Base-by-base conservation (phyloP, 1,140 invertebrate genomes). In the Procambarus clarkii region DNA sequence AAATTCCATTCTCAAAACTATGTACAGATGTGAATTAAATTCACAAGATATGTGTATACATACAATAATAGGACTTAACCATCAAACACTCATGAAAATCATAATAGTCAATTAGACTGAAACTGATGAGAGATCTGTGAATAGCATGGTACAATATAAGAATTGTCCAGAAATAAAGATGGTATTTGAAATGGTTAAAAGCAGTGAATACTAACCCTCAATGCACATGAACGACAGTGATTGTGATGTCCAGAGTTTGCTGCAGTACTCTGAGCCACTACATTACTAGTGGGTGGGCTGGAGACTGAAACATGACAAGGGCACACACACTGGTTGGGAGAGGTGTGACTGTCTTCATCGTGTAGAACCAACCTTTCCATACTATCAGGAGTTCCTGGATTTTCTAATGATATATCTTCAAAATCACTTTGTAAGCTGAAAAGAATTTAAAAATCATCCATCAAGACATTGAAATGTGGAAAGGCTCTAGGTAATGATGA, bases 361-460 rank as follows among this genome's bases (percentile, higher is more conserved):
- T 71, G 76, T 48, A 91, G 58, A 34, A 69, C 45, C 76, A 91
- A 64, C 18, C 77, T 85, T 60, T 91, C 89, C 81, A 85, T 50
- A 79, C 89, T 85, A 74, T 91, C 82, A 21, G 83, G 82, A 21
- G 82, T 85, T 45, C 46, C 82, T 24, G 81, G 77, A 18, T 78
- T 71, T 11, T 91, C 89, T 58, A 91, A n/a, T 11, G 50, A 48
- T 44, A 91, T 50, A 69, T 91, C 89, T 64, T 91, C 89, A 91
- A 91, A 91, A 45, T 91, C 89, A 86, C 74, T 84, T 58, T 60
- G 74, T 64, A 91, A 77, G 44, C 89, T 91, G 45, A 11, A 74
- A 74, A 74, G 11, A 34, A 74, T 54, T 9, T 9, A 54, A 54
- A 54, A 9, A 54, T 34, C 34, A 34, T 34, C 34, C 34, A 34